Conservation (phyloP, 2,797 vertebrate genomes). For the Linurgus olivaceus region DNA sequence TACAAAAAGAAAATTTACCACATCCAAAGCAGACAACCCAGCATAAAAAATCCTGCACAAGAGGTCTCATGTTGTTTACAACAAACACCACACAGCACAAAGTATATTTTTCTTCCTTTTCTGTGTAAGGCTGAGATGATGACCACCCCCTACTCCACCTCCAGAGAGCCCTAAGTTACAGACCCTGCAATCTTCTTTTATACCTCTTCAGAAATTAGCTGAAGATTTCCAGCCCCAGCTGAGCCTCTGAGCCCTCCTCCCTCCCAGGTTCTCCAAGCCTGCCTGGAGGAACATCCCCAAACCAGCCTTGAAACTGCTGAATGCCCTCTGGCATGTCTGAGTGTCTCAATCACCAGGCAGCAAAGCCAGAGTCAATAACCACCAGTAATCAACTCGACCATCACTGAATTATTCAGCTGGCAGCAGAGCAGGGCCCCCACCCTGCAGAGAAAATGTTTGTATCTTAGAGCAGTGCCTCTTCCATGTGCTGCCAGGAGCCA, state of each 20-base stretch:
- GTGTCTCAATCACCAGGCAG: not conserved
- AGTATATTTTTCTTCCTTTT: not conserved
- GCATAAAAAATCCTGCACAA: not conserved
- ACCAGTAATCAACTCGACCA: not conserved
- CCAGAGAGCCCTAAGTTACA: not conserved
- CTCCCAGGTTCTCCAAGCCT: not conserved
- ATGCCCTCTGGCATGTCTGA: not conserved
- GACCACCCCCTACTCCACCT: not conserved
- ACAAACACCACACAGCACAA: not conserved
- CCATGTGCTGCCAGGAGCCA: not conserved
- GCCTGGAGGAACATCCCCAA: not conserved
- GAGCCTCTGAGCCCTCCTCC: not conserved
- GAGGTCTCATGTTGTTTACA: not conserved
- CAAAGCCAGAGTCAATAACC: not conserved
- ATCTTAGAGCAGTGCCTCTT: not conserved
- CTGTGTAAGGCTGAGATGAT: not conserved
- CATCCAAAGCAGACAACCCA: not conserved
- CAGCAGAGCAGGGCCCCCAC: not conserved
- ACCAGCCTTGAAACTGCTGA: not conserved
- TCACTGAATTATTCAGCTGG: not conserved
- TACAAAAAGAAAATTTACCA: not conserved
- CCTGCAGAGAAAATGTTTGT: not conserved
- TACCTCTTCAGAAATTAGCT: not conserved
- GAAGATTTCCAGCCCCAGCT: not conserved
- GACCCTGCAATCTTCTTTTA: not conserved